Percentiles rank a stretch among this genome's conserved stretches.
Evolutionary conservation across 1,140 invertebrate genomes (phyloP).

Genomic region (Vollenhovia emeryi): DNA sequence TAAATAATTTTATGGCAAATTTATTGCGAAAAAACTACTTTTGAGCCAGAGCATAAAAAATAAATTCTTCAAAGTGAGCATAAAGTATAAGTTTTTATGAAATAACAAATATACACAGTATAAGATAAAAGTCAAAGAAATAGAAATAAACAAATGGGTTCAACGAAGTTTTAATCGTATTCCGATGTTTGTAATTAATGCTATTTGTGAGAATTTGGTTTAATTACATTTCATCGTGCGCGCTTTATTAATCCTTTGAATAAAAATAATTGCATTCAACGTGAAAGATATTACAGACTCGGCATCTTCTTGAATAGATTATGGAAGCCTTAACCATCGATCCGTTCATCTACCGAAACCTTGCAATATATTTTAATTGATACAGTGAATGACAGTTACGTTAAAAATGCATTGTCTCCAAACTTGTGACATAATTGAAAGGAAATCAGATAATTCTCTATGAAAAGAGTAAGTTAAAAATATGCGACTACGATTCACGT

Average conservation of each 20-base stretch:
- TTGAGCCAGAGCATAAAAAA: no score
- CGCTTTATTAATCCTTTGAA: not conserved
- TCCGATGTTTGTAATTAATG: not conserved
- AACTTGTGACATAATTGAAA: not conserved
- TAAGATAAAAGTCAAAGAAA: not conserved
- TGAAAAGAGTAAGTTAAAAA: not conserved
- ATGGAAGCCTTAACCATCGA: constrained; percentile 72
- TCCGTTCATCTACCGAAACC: constrained; percentile 70
- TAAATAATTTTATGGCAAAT: no score
- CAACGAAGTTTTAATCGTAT: not conserved
- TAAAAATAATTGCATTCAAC: constrained; percentile 58
- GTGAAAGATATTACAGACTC: constrained; percentile 56
- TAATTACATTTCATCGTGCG: not conserved
- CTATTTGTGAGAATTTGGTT: not conserved
- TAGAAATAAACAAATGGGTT: not conserved
- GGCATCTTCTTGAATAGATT: constrained; percentile 71
- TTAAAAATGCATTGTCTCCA: constrained; percentile 22
- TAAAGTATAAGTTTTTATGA: not conserved
- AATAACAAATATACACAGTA: not conserved
- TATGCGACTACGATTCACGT: no score
- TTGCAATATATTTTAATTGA: constrained; percentile 74
- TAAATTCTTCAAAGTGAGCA: not conserved
- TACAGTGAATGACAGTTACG: constrained; percentile 47
- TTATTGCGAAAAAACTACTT: no score
- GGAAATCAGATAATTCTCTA: not conserved